phyloP scores from a whole-genome alignment of 1,140 invertebrate species.

The Drosophila carrolli region DNA sequence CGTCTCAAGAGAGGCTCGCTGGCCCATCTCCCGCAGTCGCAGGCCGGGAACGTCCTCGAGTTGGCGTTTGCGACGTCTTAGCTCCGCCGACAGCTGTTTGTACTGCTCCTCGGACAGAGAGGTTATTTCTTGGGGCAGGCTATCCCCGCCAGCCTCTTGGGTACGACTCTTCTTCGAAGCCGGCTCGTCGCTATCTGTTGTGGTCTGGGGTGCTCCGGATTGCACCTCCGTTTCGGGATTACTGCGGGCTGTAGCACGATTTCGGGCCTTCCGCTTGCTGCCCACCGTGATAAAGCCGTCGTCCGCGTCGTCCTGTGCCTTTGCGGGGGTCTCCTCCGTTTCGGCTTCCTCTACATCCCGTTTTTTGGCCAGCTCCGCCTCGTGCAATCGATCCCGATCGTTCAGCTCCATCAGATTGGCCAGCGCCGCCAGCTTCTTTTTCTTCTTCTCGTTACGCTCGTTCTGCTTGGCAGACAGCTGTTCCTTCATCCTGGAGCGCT shows the following conservation, averaged over 20 bases:
- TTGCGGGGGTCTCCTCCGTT: neutral
- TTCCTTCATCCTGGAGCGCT: conserved; percentile 66
- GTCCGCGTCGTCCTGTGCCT: conserved; percentile 27
- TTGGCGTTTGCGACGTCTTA: conserved; percentile 86
- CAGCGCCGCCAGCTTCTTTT: conserved; percentile 87
- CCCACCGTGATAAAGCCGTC: conserved; percentile 64
- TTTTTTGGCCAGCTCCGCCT: conserved; percentile 46
- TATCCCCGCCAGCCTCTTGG: conserved; percentile 50
- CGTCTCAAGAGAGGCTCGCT: conserved; percentile 86
- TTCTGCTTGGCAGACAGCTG: conserved; percentile 84
- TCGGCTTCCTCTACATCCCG: conserved; percentile 26
- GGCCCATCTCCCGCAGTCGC: conserved; percentile 87
- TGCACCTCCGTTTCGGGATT: conserved; percentile 20
- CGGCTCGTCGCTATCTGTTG: conserved; percentile 18
- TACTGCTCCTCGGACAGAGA: conserved; percentile 86
- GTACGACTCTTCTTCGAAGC: conserved; percentile 42
- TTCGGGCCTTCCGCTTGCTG: conserved; percentile 62
- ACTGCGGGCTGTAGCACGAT: conserved; percentile 51
- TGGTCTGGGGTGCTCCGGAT: neutral
- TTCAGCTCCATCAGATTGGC: conserved; percentile 87
- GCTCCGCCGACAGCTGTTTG: conserved; percentile 85
- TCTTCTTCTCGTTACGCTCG: conserved; percentile 87
- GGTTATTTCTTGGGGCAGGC: conserved; percentile 34
- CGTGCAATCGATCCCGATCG: conserved; percentile 85
- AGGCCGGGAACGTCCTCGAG: conserved; percentile 86